phyloP scores from a whole-genome alignment of 1,140 invertebrate species.

The Drosophila auraria region DNA sequence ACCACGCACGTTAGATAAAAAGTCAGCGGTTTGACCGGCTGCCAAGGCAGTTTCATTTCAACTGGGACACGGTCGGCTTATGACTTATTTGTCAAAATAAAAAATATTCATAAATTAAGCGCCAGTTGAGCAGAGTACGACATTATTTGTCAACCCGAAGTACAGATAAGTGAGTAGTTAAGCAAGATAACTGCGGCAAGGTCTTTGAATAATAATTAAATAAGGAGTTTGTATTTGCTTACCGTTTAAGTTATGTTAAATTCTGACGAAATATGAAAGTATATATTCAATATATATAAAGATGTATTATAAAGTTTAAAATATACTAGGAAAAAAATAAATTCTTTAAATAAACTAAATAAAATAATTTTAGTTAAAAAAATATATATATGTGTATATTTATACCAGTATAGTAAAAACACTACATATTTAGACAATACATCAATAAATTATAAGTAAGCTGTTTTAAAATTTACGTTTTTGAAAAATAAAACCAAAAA shows the following conservation, averaged over 20 bases:
- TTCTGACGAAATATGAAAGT: neutral
- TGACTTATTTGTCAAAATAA: slow-evolving; percentile 27
- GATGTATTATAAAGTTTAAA: too few relatives aligned
- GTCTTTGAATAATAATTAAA: slow-evolving; percentile 10
- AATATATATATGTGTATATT: too few relatives aligned
- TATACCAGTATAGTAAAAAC: too few relatives aligned
- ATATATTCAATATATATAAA: too few relatives aligned
- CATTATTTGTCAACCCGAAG: neutral
- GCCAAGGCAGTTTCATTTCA: slow-evolving; percentile 19
- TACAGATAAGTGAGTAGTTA: slow-evolving; percentile 13
- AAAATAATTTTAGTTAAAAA: too few relatives aligned
- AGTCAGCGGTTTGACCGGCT: slow-evolving; percentile 12
- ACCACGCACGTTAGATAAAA: slow-evolving; percentile 48
- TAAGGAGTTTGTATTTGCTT: neutral
- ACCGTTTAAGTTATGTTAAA: neutral
- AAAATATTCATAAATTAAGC: slow-evolving; percentile 24
- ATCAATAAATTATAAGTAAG: too few relatives aligned
- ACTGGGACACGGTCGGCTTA: slow-evolving; percentile 34
- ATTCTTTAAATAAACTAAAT: too few relatives aligned
- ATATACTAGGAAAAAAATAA: too few relatives aligned
- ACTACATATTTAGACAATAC: too few relatives aligned
- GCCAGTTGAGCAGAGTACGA: neutral
- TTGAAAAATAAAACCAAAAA: neutral
- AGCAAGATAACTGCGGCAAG: slow-evolving; percentile 11
- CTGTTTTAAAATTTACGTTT: too few relatives aligned